phyloP scores from a whole-genome alignment of 2,888 invertebrate species.

The Parnassius apollo region DNA sequence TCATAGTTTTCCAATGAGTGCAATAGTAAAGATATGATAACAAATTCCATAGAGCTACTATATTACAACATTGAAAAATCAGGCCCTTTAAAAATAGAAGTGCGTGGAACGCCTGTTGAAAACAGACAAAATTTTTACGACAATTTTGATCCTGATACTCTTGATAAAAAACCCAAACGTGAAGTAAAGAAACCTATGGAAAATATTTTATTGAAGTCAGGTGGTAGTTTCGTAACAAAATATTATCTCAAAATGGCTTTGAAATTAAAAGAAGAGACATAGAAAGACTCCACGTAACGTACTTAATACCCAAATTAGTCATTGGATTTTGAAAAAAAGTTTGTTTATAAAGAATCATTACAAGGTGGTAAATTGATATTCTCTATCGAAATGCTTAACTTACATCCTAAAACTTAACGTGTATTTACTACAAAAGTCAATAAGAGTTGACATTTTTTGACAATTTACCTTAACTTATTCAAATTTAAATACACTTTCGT shows the following conservation, averaged over 20 bases:
- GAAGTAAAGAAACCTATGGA: slow-evolving; percentile 68
- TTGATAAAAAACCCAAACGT: slow-evolving; percentile 86
- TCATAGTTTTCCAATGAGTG: slow-evolving; percentile 59
- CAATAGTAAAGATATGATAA: slow-evolving; percentile 84
- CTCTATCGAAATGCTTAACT: too few relatives aligned
- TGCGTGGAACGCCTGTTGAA: slow-evolving; percentile 87
- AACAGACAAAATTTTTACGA: slow-evolving; percentile 84
- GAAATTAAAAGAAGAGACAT: background rate
- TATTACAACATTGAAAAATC: slow-evolving; percentile 83
- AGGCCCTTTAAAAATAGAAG: slow-evolving; percentile 90
- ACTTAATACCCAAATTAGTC: too few relatives aligned
- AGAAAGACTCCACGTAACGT: slow-evolving; percentile 38
- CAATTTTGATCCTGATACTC: slow-evolving; percentile 91
- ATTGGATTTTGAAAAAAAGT: too few relatives aligned
- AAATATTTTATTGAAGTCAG: slow-evolving; percentile 83
- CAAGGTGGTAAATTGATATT: too few relatives aligned
- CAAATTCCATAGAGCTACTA: slow-evolving; percentile 79
- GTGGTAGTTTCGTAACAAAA: slow-evolving; percentile 86
- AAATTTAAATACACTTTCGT: too few relatives aligned
- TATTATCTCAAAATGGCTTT: slow-evolving; percentile 45
- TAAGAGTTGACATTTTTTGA: too few relatives aligned
- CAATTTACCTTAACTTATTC: too few relatives aligned
- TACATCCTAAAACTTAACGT: too few relatives aligned
- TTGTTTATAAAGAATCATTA: too few relatives aligned
- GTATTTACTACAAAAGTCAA: too few relatives aligned